phyloP scores from a whole-genome alignment of 2,797 vertebrate species.

The Ptychadena robeensis region DNA sequence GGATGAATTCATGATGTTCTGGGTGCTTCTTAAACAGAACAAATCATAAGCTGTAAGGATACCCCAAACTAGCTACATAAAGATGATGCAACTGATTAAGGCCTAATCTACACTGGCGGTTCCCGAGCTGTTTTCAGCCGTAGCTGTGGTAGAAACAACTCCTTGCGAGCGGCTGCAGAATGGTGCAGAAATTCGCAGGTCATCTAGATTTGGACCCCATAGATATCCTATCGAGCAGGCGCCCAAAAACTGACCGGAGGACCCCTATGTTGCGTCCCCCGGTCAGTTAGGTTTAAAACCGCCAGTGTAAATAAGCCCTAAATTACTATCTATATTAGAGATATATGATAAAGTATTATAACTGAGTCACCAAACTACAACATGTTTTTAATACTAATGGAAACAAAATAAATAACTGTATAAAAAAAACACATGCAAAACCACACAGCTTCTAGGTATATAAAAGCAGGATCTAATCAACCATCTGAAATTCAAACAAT shows the following conservation, averaged over 20 bases:
- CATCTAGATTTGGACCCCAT: no score
- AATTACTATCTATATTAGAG: background rate
- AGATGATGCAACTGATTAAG: background rate
- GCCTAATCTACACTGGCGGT: no score
- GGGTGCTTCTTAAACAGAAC: background rate
- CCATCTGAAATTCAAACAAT: background rate
- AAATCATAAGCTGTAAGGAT: background rate
- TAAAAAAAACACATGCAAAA: background rate
- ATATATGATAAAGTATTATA: background rate
- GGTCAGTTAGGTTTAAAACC: no score
- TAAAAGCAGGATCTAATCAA: background rate
- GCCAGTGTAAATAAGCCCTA: no score
- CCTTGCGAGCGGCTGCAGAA: no score
- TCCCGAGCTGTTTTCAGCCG: no score
- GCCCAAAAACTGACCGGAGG: no score
- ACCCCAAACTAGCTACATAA: background rate
- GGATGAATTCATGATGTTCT: background rate
- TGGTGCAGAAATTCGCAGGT: no score
- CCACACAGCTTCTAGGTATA: background rate
- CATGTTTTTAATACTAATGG: background rate
- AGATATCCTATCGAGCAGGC: no score
- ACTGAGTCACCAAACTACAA: background rate
- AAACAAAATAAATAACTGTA: background rate
- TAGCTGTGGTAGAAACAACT: no score
- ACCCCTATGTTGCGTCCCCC: no score